phyloP scores from a whole-genome alignment of 2,113 vertebrate genomes.

The Kryptolebias marmoratus region DNA sequence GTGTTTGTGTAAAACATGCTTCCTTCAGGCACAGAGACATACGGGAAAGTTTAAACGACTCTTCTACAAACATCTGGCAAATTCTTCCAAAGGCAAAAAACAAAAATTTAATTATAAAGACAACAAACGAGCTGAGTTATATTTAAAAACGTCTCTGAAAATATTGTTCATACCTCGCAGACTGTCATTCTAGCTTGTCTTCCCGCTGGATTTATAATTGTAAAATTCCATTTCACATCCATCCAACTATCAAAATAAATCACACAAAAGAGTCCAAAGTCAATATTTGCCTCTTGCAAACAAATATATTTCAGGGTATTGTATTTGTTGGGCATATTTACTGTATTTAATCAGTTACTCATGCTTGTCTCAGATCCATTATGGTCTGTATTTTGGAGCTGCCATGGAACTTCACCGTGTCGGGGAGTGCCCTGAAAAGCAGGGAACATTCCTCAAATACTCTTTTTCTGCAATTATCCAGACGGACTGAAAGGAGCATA shows the following conservation, averaged over 20 bases:
- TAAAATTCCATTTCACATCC: slow-evolving; percentile 67
- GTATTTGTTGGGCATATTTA: slow-evolving; percentile 44
- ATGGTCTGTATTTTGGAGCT: slow-evolving; percentile 27
- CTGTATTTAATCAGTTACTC: slow-evolving; percentile 58
- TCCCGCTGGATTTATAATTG: slow-evolving; percentile 44
- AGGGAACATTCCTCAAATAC: slow-evolving; percentile 57
- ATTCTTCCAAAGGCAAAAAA: no score
- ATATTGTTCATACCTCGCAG: slow-evolving; percentile 39
- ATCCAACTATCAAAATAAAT: slow-evolving; percentile 54
- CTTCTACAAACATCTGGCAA: no score
- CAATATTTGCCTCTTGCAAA: slow-evolving; percentile 64
- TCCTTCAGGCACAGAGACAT: no score
- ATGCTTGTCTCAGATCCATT: slow-evolving; percentile 54
- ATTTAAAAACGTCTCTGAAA: slow-evolving; percentile 31
- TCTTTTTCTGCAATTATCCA: slow-evolving; percentile 40
- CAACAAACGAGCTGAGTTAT: slow-evolving; percentile 11
- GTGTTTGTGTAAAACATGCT: no score
- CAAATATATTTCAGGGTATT: slow-evolving; percentile 51
- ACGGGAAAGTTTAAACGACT: no score
- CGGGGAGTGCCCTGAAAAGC: slow-evolving; percentile 53
- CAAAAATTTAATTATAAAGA: no score
- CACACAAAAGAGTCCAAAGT: slow-evolving; percentile 19
- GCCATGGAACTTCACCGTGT: slow-evolving; percentile 48
- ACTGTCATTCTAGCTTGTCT: slow-evolving; percentile 39
- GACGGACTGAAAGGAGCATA: slow-evolving; percentile 27